phyloP scores from a whole-genome alignment of 1,140 invertebrate species.

The Melipona quadrifasciata region DNA sequence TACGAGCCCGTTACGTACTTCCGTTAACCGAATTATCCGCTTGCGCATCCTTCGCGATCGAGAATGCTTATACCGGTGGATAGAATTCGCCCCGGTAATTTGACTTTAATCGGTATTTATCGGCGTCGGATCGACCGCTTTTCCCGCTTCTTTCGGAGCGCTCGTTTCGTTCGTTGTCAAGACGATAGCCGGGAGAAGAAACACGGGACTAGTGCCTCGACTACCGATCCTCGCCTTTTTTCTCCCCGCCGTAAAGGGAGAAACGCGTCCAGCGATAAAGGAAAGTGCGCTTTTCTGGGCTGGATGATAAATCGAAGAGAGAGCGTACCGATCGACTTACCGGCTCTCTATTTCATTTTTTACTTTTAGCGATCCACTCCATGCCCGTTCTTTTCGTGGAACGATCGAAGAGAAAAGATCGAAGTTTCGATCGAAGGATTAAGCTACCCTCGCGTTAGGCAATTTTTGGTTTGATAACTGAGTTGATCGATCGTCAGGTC shows the following conservation, averaged over 20 bases:
- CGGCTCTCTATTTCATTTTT: neutral
- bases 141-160: constrained; percentile 6
- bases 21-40: constrained; percentile 48
- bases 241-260: neutral
- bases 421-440: too few relatives aligned
- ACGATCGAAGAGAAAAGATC: neutral
- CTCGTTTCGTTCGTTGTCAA: constrained; percentile 24
- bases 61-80: neutral
- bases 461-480: too few relatives aligned
- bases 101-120: constrained; percentile 46
- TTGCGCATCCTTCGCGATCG: neutral
- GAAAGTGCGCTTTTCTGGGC: neutral
- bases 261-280: neutral
- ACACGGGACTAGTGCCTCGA: neutral
- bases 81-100: constrained; percentile 22
- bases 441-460: too few relatives aligned
- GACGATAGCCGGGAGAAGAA: constrained; percentile 10
- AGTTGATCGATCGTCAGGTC: too few relatives aligned
- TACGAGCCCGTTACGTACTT: constrained; percentile 47
- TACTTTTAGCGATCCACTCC: neutral
- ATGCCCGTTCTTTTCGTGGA: too few relatives aligned
- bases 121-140: constrained; percentile 21
- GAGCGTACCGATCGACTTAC: neutral
- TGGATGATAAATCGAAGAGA: neutral
- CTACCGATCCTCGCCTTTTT: too few relatives aligned